These are phyloP conservation scores for Crocuta crocuta DNA, from an alignment of 2,113 vertebrate species.

Conservation along the genomic window DNA sequence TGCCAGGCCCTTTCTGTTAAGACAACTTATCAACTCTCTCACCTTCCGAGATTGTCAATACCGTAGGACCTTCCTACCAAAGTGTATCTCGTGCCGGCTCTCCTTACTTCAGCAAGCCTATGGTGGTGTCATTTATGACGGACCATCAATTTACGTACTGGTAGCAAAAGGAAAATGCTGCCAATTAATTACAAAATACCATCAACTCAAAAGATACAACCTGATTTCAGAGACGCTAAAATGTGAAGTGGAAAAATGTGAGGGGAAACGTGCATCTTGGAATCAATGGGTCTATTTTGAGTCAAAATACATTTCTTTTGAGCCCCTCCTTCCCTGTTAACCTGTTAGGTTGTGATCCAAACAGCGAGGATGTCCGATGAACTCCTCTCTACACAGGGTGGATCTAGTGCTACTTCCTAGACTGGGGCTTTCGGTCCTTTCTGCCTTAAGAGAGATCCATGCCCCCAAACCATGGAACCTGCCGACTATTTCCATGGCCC, in stretches of 20 bases:
- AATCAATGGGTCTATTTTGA: not conserved
- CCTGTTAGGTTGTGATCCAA: not conserved
- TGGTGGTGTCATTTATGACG: not conserved
- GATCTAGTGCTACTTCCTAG: rapidly evolving
- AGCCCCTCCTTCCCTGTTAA: not conserved
- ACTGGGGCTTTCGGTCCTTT: not conserved
- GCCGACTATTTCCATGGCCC: not conserved
- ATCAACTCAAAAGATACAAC: not conserved
- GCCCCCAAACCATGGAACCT: not conserved
- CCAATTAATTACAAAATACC: not conserved
- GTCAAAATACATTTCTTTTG: not conserved
- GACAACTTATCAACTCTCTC: not conserved
- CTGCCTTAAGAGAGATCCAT: not conserved
- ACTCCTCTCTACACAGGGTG: not conserved
- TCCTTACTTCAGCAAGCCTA: not conserved
- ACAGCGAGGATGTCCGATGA: not conserved
- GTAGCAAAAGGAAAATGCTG: not conserved
- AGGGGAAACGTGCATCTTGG: not conserved
- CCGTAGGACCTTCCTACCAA: not conserved
- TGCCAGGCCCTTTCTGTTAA: not conserved
- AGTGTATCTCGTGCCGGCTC: not conserved
- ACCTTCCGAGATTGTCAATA: not conserved
- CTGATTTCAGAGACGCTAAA: not conserved
- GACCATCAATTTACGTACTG: not conserved
- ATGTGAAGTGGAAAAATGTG: not conserved